Evolutionary conservation across 2,888 invertebrate genomes (phyloP).

Genomic region (Congeria kusceri): DNA sequence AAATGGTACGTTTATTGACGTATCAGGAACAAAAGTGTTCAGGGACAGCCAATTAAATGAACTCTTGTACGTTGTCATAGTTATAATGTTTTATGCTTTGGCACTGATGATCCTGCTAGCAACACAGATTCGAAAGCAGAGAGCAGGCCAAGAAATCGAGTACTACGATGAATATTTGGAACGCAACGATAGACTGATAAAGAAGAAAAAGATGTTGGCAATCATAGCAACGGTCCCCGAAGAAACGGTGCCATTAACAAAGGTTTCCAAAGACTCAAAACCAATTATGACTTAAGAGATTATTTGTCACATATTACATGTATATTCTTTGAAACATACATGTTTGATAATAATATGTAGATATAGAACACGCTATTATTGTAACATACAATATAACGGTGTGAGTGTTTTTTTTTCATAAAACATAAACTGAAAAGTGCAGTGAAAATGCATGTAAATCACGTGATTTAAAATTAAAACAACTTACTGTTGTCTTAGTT

Average conservation of each 20-base stretch:
- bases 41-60: conserved; percentile 80
- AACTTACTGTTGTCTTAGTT: no score
- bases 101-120: conserved; percentile 81
- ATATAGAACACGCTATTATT: no score
- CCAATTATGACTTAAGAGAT: not conserved
- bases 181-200: conserved; percentile 74
- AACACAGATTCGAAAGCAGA: conserved; percentile 77
- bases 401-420: no score
- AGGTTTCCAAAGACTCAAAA: not conserved
- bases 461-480: no score
- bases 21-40: conserved; percentile 58
- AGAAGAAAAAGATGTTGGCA: conserved; percentile 61
- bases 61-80: conserved; percentile 80
- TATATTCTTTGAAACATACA: no score
- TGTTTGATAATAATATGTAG: no score
- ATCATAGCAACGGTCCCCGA: conserved; percentile 53
- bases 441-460: no score
- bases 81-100: conserved; percentile 81
- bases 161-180: conserved; percentile 82
- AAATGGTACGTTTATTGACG: conserved; percentile 56
- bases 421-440: no score
- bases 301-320: no score
- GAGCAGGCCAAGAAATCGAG: conserved; percentile 76
- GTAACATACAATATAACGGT: no score
- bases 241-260: conserved; percentile 19